Conservation (phyloP, 2,888 invertebrate species). For the Lamproptera curius region DNA sequence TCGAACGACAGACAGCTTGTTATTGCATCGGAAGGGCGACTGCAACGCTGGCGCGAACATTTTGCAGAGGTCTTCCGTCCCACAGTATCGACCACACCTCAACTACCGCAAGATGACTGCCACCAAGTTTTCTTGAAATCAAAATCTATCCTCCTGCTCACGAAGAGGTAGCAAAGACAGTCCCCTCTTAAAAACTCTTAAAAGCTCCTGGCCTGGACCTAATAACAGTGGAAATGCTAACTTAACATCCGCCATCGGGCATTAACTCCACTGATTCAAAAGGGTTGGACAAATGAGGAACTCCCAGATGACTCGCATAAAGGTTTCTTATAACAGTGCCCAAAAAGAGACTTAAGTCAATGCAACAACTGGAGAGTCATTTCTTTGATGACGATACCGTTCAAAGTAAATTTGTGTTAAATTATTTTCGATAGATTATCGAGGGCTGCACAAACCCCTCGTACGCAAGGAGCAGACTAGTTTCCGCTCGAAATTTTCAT, state of each 20-base stretch:
- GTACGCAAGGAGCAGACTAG: background rate
- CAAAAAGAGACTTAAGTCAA: background rate
- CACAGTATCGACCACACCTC: too few relatives aligned
- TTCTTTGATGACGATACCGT: background rate
- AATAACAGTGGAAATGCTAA: background rate
- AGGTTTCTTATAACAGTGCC: background rate
- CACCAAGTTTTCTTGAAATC: too few relatives aligned
- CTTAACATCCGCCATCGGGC: background rate
- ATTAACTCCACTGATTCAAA: too few relatives aligned
- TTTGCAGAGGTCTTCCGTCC: too few relatives aligned
- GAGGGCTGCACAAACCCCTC: background rate
- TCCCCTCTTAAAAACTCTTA: background rate
- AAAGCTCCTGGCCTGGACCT: background rate
- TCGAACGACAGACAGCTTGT: too few relatives aligned
- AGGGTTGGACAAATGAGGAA: background rate
- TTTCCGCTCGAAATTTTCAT: background rate
- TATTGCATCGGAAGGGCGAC: too few relatives aligned
- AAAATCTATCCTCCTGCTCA: too few relatives aligned
- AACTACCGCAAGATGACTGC: too few relatives aligned
- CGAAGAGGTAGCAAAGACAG: too few relatives aligned
- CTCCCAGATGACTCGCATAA: background rate
- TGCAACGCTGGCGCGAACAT: too few relatives aligned
- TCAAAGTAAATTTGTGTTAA: background rate
- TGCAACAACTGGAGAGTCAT: too few relatives aligned
- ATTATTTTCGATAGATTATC: background rate